These are phyloP conservation scores for Lycia hirtaria DNA, from an alignment of 2,888 invertebrate species.

Conservation along the genomic window DNA sequence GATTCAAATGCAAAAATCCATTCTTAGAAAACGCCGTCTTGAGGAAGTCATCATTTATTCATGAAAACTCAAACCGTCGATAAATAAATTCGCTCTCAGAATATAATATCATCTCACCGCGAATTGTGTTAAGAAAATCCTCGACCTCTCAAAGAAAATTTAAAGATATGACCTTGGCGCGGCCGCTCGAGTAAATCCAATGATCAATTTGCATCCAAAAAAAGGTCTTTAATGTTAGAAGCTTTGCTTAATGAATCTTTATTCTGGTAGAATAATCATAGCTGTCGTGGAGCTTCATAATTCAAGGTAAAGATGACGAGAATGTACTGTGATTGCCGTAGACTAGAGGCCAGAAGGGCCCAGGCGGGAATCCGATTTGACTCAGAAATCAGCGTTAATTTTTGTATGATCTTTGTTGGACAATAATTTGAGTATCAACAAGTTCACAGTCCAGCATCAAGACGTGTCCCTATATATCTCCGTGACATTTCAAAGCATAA, in stretches of 20 bases:
- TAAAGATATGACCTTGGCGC: not conserved
- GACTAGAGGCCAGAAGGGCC: too few species aligned
- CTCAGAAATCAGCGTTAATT: too few species aligned
- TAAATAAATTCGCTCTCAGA: constrained; percentile 27
- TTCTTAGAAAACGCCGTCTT: constrained; percentile 9
- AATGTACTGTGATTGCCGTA: too few species aligned
- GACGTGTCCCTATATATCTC: too few species aligned
- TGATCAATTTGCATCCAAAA: constrained; percentile 14
- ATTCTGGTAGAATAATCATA: not conserved
- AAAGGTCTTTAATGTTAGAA: not conserved
- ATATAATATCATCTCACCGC: constrained; percentile 20
- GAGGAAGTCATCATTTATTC: constrained; percentile 36
- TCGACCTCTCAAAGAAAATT: constrained; percentile 16
- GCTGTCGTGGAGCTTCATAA: not conserved
- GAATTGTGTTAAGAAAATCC: constrained; percentile 17
- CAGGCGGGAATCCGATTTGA: too few species aligned
- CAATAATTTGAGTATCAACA: too few species aligned
- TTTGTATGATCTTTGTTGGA: too few species aligned
- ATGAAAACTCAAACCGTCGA: constrained; percentile 34
- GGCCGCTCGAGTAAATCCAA: constrained; percentile 1
- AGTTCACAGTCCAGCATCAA: too few species aligned
- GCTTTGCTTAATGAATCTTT: constrained; percentile 1
- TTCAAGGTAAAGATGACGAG: too few species aligned
- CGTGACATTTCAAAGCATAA: not conserved
- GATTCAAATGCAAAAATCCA: constrained; percentile 13